These are phyloP conservation scores for Aldrovandia affinis DNA, from an alignment of 2,797 vertebrate species.

Conservation along the genomic window DNA sequence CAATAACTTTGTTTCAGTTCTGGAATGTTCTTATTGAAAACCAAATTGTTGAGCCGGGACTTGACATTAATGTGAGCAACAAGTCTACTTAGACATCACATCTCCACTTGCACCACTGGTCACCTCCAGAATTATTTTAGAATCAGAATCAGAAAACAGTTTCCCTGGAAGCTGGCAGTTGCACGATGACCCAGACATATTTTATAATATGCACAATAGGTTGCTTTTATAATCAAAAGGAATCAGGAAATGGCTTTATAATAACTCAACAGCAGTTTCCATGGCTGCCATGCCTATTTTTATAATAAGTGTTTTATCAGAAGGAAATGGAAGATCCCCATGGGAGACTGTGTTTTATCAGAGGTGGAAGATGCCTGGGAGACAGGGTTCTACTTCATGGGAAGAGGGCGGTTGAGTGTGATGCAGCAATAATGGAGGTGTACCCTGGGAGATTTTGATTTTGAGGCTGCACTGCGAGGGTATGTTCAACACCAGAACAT, in stretches of 20 bases:
- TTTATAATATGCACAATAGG: too few relatives aligned
- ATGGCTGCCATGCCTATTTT: too few relatives aligned
- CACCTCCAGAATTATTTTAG: not conserved
- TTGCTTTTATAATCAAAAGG: too few relatives aligned
- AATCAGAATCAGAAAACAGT: not conserved
- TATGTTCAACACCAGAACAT: constrained; percentile 38
- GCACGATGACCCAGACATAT: too few relatives aligned
- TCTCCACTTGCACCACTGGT: not conserved
- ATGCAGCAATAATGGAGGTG: constrained; percentile 55
- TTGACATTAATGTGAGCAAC: too few relatives aligned
- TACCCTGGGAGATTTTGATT: constrained; percentile 53
- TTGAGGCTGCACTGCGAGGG: constrained; percentile 54
- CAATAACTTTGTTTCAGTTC: not conserved
- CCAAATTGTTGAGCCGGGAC: too few relatives aligned
- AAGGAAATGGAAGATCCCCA: too few relatives aligned
- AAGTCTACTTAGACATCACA: not conserved
- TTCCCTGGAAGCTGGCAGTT: not conserved
- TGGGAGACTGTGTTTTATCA: constrained; percentile 41
- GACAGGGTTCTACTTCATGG: constrained; percentile 43
- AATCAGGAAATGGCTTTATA: too few relatives aligned
- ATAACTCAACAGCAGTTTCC: too few relatives aligned
- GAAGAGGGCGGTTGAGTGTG: constrained; percentile 55
- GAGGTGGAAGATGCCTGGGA: constrained; percentile 52
- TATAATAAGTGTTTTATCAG: too few relatives aligned
- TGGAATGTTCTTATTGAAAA: not conserved